phyloP scores from a whole-genome alignment of 30 jellyfish, hydroid and myxozoan species.

The Chironex yamaguchii region DNA sequence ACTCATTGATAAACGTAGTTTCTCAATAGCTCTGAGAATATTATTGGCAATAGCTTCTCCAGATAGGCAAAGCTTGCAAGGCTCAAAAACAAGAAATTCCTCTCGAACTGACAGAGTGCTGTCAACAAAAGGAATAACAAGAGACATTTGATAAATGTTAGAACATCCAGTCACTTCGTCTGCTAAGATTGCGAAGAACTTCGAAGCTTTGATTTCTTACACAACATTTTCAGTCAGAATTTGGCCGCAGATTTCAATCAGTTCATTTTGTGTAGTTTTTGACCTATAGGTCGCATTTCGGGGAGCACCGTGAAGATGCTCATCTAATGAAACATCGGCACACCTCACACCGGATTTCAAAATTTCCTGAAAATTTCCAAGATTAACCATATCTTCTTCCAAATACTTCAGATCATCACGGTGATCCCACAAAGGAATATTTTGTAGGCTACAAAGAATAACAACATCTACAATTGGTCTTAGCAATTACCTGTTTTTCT shows the following conservation, averaged over 20 bases:
- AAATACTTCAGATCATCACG: no score
- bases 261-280: slow-evolving; percentile 60
- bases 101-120: neutral
- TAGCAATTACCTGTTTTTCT: no score
- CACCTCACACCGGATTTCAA: no score
- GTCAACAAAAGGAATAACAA: slow-evolving; percentile 41
- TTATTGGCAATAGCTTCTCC: slow-evolving; percentile 21
- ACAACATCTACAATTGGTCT: no score
- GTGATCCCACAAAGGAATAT: no score
- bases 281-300: slow-evolving; percentile 74
- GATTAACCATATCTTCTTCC: no score
- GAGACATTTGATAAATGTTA: slow-evolving; percentile 59
- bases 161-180: slow-evolving; percentile 63
- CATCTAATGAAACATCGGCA: no score
- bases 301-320: no score
- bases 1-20: neutral
- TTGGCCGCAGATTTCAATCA: slow-evolving; percentile 46
- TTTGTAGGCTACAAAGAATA: no score
- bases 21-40: neutral
- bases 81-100: slow-evolving; percentile 10
- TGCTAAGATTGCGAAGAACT: slow-evolving; percentile 44
- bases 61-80: slow-evolving; percentile 39
- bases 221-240: neutral
- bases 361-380: no score
- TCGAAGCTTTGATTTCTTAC: slow-evolving; percentile 19